A percentile compares a stretch with the other conserved stretches of the same genome.
Evolutionary conservation across 2,888 invertebrate genomes (phyloP).

Genomic region (Anagyrus pseudococci): DNA sequence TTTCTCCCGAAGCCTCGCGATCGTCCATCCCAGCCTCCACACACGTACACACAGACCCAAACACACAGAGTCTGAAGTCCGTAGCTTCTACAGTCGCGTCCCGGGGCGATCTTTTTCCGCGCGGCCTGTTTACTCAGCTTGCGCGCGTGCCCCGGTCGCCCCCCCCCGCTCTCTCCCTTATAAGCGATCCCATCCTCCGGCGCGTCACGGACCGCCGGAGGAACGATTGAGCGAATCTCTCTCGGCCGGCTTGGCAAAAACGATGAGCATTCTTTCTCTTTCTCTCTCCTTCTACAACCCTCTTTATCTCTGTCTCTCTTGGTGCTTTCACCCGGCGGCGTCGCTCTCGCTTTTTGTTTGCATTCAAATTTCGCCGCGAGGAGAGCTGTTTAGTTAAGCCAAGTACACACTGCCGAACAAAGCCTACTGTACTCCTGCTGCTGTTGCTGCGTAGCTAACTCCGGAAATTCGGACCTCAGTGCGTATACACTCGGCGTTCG

Average conservation of each 20-base stretch:
- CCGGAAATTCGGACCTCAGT: not conserved
- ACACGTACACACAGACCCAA: too few species aligned
- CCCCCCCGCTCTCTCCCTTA: constrained; percentile 7
- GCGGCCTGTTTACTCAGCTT: too few species aligned
- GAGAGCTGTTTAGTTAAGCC: constrained; percentile 34
- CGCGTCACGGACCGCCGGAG: too few species aligned
- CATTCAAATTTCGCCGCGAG: constrained; percentile 31
- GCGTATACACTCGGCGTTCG: too few species aligned
- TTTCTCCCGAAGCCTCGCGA: too few species aligned
- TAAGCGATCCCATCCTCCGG: too few species aligned
- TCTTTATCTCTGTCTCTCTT: not conserved
- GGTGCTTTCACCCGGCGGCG: constrained; percentile 6
- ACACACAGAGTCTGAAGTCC: too few species aligned
- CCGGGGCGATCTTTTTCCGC: too few species aligned
- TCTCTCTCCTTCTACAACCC: not conserved
- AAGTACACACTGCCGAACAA: constrained; percentile 26
- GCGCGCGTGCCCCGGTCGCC: too few species aligned
- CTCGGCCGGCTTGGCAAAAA: constrained; percentile 11
- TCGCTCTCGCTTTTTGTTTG: constrained; percentile 27
- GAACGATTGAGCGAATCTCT: too few species aligned
- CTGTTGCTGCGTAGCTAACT: not conserved
- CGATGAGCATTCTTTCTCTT: constrained; percentile 7
- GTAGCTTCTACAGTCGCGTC: too few species aligned
- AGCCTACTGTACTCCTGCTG: constrained; percentile 4
- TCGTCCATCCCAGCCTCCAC: too few species aligned